Conservation (phyloP, 1,140 invertebrate species). For the Euschistus heros region DNA sequence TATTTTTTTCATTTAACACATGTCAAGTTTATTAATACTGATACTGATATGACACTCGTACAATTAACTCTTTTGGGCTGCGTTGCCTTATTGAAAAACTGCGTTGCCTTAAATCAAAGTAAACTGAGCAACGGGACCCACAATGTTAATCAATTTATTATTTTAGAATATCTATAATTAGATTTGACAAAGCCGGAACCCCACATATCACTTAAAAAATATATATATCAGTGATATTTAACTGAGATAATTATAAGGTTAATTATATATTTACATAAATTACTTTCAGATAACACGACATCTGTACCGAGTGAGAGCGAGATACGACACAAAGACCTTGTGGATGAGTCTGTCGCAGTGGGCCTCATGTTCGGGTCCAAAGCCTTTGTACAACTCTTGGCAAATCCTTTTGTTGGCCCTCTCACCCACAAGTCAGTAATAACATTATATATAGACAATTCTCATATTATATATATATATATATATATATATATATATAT, state of each 20-base stretch:
- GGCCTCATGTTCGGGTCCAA: constrained; percentile 80
- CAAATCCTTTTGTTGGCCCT: constrained; percentile 72
- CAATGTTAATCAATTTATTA: neutral
- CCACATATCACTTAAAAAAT: too few relatives aligned
- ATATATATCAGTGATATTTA: neutral
- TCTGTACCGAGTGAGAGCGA: constrained; percentile 31
- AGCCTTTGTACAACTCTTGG: constrained; percentile 72
- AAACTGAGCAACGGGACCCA: too few relatives aligned
- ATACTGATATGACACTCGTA: too few relatives aligned
- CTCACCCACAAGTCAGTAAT: constrained; percentile 80
- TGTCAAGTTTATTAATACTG: too few relatives aligned
- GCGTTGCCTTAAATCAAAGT: too few relatives aligned
- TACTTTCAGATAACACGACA: constrained; percentile 24
- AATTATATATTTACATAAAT: neutral
- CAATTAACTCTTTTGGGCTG: too few relatives aligned
- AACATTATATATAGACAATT: too few relatives aligned
- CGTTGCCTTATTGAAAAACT: too few relatives aligned
- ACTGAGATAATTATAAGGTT: neutral
- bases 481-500: too few relatives aligned
- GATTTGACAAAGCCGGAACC: neutral
- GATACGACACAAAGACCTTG: constrained; percentile 67
- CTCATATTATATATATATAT: too few relatives aligned
- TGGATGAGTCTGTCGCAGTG: constrained; percentile 76
- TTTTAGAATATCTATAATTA: neutral
- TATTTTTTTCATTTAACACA: too few relatives aligned